Percentiles rank a stretch among this genome's conserved stretches.
Conservation (phyloP, 2,797 vertebrate species). For the Rhabdomys pumilio region DNA sequence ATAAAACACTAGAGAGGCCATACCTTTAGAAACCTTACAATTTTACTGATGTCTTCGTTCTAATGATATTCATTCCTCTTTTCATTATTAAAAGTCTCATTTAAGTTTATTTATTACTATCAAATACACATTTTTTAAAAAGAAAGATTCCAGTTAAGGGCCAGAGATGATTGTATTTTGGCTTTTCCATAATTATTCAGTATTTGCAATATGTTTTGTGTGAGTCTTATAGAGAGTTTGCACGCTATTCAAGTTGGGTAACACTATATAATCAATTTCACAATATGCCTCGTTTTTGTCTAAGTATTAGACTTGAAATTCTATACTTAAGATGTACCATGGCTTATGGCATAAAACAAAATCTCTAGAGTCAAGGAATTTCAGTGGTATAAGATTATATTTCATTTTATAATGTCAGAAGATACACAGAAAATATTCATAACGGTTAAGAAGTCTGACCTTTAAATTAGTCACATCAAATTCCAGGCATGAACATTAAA, state of each 20-base stretch:
- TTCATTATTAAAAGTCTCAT: constrained; percentile 21
- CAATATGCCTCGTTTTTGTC: constrained; percentile 68
- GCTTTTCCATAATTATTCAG: not conserved
- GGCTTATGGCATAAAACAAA: constrained; percentile 87
- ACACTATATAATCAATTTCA: constrained; percentile 82
- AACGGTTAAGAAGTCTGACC: constrained; percentile 89
- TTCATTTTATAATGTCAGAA: constrained; percentile 90
- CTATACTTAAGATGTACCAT: constrained; percentile 86
- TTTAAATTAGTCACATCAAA: constrained; percentile 90
- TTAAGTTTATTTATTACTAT: not conserved
- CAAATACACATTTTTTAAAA: constrained; percentile 25
- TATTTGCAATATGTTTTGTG: not conserved
- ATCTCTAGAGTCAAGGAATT: constrained; percentile 87
- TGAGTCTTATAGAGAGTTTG: not conserved
- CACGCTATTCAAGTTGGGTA: constrained; percentile 53
- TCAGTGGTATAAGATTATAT: constrained; percentile 88
- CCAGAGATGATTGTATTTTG: constrained; percentile 30
- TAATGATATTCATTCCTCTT: not conserved
- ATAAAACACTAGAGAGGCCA: not conserved
- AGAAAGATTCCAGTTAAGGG: constrained; percentile 3
- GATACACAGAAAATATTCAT: constrained; percentile 89
- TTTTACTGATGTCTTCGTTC: not conserved
- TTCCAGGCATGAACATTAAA: constrained; percentile 88
- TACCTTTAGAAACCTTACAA: constrained; percentile 34
- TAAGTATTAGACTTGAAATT: constrained; percentile 82